Conservation (phyloP, 2,888 invertebrate genomes). For the Torymus texanus region DNA sequence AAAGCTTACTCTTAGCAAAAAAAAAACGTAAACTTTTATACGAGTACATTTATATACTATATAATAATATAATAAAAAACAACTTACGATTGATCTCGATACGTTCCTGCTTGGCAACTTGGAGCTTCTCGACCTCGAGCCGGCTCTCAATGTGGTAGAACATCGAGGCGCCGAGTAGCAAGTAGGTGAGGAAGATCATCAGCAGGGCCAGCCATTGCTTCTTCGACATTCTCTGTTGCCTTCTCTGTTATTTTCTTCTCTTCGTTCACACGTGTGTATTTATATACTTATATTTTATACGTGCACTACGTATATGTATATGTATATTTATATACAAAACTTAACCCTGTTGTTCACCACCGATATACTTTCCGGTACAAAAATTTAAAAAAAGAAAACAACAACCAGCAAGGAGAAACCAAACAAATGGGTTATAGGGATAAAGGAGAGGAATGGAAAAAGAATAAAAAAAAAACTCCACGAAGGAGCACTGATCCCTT, state of each 20-base stretch:
- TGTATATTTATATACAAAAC: no score
- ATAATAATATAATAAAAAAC: not conserved
- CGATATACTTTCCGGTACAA: no score
- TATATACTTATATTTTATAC: no score
- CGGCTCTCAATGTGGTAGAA: conserved; percentile 89
- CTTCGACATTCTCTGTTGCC: conserved; percentile 80
- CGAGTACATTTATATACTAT: not conserved
- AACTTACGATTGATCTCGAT: conserved; percentile 84
- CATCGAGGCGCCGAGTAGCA: conserved; percentile 89
- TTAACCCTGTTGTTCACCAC: no score
- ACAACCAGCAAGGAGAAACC: no score
- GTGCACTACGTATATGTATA: no score
- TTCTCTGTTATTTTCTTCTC: not conserved
- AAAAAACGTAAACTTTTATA: not conserved
- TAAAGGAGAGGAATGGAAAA: not conserved
- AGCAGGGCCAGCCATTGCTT: conserved; percentile 87
- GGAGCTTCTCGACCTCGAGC: conserved; percentile 80
- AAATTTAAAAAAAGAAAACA: no score
- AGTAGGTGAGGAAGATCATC: conserved; percentile 84
- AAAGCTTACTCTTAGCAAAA: not conserved
- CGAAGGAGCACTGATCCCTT: conserved; percentile 42
- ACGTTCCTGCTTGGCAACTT: conserved; percentile 79
- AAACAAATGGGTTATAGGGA: not conserved
- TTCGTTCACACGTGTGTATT: no score
- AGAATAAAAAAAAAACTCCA: conserved; percentile 3